These are phyloP conservation scores for Telmatochromis brachygnathus DNA, from an alignment of 2,113 vertebrate species.

Conservation along the genomic window DNA sequence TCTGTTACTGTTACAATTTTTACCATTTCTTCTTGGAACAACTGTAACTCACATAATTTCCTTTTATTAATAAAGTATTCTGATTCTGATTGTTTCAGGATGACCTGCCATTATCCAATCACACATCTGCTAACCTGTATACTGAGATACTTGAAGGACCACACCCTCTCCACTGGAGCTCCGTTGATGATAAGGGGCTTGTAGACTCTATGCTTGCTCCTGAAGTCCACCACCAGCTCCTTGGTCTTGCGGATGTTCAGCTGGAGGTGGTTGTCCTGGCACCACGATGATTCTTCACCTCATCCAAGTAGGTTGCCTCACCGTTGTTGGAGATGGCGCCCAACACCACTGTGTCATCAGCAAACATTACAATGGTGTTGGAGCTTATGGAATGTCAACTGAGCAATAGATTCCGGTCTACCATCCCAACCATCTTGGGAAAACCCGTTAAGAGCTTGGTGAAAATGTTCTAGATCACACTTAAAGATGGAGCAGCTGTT, in stretches of 20 bases:
- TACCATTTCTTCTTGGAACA: no score
- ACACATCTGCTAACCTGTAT: no score
- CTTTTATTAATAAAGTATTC: no score
- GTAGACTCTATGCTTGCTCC: background rate
- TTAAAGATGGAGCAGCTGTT: background rate
- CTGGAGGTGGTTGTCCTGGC: background rate
- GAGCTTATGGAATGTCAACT: background rate
- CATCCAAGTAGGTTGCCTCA: background rate
- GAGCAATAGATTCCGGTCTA: background rate
- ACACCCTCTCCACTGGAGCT: background rate
- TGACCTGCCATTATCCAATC: no score
- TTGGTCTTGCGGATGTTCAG: background rate
- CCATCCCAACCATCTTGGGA: background rate
- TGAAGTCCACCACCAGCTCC: background rate
- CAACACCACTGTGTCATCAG: background rate
- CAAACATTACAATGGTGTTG: background rate
- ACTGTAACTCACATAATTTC: rapidly evolving
- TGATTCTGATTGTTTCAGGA: no score
- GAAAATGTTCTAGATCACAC: background rate
- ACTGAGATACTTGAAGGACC: background rate
- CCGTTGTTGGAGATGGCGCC: rapidly evolving
- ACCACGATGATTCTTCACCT: background rate
- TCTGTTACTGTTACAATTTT: no score
- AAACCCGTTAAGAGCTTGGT: background rate
- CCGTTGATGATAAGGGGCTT: background rate